Evolutionary conservation across 2,113 vertebrate genomes (phyloP).

Genomic region (Poicephalus gulielmi): DNA sequence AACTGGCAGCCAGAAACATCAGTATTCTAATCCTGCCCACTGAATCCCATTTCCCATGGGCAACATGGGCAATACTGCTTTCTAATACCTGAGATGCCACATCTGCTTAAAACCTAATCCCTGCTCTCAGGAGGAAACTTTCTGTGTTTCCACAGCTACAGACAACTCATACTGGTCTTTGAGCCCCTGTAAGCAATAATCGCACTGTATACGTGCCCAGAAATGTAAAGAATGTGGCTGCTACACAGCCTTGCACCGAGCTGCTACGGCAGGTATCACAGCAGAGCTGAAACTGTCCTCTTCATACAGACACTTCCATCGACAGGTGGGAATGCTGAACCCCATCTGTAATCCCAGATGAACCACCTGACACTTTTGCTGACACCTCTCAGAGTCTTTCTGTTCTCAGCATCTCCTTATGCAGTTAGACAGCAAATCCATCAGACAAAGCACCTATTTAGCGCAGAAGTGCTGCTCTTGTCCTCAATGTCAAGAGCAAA

Average conservation of each 20-base stretch:
- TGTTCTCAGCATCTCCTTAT: neutral
- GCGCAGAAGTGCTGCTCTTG: rapidly evolving
- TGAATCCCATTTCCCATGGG: neutral
- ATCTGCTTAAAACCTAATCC: neutral
- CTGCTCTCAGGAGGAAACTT: neutral
- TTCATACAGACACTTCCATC: rapidly evolving
- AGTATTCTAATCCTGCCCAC: neutral
- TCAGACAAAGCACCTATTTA: neutral
- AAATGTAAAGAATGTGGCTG: neutral
- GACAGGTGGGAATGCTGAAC: neutral
- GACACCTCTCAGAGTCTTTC: neutral
- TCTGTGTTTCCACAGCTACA: neutral
- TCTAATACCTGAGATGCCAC: neutral
- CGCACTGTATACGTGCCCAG: neutral
- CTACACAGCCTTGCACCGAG: neutral
- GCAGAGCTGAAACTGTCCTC: neutral
- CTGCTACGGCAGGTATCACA: neutral
- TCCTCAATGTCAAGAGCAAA: rapidly evolving
- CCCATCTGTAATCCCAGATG: neutral
- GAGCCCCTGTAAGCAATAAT: neutral
- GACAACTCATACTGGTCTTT: neutral
- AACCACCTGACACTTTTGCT: neutral
- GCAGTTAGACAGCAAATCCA: neutral
- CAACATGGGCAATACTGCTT: neutral
- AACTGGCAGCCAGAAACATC: neutral